Conservation (phyloP, 53 echinoderm and acorn worm genomes). For the Pentamera pediparva region DNA sequence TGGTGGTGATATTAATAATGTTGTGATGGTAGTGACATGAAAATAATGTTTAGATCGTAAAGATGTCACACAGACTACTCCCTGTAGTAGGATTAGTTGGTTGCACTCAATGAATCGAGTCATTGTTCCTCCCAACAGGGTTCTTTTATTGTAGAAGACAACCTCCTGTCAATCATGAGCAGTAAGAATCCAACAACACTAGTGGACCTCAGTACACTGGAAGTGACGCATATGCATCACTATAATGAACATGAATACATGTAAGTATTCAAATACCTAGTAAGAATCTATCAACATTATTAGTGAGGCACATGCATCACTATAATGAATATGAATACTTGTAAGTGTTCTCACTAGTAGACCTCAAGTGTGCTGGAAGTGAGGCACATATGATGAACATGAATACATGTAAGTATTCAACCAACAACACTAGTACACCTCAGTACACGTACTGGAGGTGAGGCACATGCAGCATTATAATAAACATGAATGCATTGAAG, state of each 20-base stretch:
- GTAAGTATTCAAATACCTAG: slow-evolving; percentile 75
- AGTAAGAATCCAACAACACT: slow-evolving; percentile 82
- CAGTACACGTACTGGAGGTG: too few species aligned
- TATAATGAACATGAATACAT: slow-evolving; percentile 81
- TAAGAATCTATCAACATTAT: slow-evolving; percentile 59
- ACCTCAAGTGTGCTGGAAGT: slow-evolving; percentile 73
- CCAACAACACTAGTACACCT: too few species aligned
- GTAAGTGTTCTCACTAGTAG: slow-evolving; percentile 21
- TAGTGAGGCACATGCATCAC: slow-evolving; percentile 66
- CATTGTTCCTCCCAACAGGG: slow-evolving; percentile 47
- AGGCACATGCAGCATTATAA: too few species aligned
- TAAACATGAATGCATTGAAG: too few species aligned
- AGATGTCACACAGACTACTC: too few species aligned
- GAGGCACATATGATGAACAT: slow-evolving; percentile 82
- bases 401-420: slow-evolving; percentile 60
- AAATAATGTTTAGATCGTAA: too few species aligned
- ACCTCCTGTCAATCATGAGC: slow-evolving; percentile 62
- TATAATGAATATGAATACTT: slow-evolving; percentile 69
- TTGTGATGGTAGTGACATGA: too few species aligned
- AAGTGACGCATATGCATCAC: slow-evolving; percentile 77
- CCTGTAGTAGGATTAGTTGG: too few species aligned
- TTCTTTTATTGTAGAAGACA: slow-evolving; percentile 50
- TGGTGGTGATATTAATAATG: too few species aligned
- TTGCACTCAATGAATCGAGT: too few species aligned
- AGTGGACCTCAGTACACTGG: slow-evolving; percentile 69